phyloP scores from a whole-genome alignment of 1,140 invertebrate species.

The Odontomachus brunneus region DNA sequence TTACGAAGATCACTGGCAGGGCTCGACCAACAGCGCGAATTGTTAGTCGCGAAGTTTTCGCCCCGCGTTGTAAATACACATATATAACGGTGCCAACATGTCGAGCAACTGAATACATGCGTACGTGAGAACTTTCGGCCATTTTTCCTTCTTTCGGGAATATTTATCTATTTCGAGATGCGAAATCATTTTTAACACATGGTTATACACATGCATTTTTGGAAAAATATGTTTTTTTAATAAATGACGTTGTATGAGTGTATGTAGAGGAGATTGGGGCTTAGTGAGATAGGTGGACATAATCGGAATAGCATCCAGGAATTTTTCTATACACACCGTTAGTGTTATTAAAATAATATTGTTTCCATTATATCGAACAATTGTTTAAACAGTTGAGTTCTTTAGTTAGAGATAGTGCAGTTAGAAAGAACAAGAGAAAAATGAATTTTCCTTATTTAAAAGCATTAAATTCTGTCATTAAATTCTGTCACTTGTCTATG shows the following conservation, averaged over 20 bases:
- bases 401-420: not conserved
- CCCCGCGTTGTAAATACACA: slow-evolving; percentile 49
- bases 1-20: not conserved
- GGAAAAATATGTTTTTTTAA: slow-evolving; percentile 37
- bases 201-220: slow-evolving; percentile 38
- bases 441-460: slow-evolving; percentile 1
- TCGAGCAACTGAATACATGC: slow-evolving; percentile 2
- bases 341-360: slow-evolving; percentile 4
- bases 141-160: slow-evolving; percentile 25
- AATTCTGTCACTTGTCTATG: slow-evolving; percentile 17
- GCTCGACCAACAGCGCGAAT: slow-evolving; percentile 1
- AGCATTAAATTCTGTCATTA: slow-evolving; percentile 25
- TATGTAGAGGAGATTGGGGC: slow-evolving; percentile 23
- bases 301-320: not conserved
- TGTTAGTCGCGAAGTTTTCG: not conserved
- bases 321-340: not conserved
- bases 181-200: slow-evolving; percentile 38
- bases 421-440: not conserved
- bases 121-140: slow-evolving; percentile 36
- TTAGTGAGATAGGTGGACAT: slow-evolving; percentile 23
- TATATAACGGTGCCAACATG: not conserved
- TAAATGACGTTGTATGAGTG: not conserved
- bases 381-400: not conserved
- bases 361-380: too few species aligned
- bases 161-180: slow-evolving; percentile 38